These are phyloP conservation scores for Diaprepes abbreviatus DNA, from an alignment of 2,888 invertebrate genomes.

Conservation along the genomic window DNA sequence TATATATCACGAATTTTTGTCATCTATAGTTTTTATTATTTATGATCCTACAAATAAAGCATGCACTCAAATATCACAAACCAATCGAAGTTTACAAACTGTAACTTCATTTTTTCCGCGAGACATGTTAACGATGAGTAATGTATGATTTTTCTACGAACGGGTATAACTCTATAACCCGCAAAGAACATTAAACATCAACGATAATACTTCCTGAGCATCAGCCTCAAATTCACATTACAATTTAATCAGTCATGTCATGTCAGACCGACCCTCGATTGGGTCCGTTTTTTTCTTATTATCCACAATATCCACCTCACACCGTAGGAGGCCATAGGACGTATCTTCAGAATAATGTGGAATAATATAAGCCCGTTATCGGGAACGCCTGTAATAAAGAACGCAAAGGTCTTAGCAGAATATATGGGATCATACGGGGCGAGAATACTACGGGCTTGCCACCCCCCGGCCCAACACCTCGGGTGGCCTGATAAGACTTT, in stretches of 20 bases:
- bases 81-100: no score
- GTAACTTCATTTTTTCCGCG: no score
- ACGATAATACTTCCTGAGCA: not conserved
- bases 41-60: no score
- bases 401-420: constrained; percentile 50
- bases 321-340: not conserved
- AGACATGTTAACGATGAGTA: no score
- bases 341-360: constrained; percentile 30
- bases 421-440: constrained; percentile 52
- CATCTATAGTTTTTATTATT: no score
- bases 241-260: not conserved
- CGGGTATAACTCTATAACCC: no score
- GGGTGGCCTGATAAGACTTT: constrained; percentile 65
- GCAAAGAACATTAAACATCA: no score
- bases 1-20: no score
- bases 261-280: not conserved
- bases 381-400: constrained; percentile 49
- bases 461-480: constrained; percentile 47
- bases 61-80: no score
- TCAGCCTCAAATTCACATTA: not conserved
- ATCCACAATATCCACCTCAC: constrained; percentile 12
- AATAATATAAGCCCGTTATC: constrained; percentile 47
- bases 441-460: constrained; percentile 44
- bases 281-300: constrained; percentile 1
- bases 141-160: no score